phyloP scores from a whole-genome alignment of 2,888 invertebrate genomes.

The Microplitis deprimator region DNA sequence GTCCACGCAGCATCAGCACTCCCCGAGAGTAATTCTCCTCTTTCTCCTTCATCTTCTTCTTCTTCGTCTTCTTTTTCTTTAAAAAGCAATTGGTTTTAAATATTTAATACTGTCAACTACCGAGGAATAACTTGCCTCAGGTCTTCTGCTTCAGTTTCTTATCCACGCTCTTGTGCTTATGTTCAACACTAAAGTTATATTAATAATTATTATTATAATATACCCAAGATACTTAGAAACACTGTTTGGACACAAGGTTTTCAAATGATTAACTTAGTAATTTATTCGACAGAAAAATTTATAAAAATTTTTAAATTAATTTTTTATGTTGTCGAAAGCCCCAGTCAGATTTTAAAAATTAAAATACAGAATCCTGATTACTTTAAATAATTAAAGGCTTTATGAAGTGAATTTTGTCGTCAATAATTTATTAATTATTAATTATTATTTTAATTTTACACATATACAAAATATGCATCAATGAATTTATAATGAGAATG shows the following conservation, averaged over 20 bases:
- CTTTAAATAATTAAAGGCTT: too few relatives aligned
- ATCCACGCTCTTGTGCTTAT: not conserved
- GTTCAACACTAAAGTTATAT: not conserved
- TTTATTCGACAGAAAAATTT: too few relatives aligned
- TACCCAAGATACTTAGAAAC: too few relatives aligned
- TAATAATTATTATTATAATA: not conserved
- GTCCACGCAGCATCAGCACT: not conserved
- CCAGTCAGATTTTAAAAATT: too few relatives aligned
- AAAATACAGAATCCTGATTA: too few relatives aligned
- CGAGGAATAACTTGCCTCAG: conserved; percentile 17
- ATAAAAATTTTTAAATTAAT: too few relatives aligned
- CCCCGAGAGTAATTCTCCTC: not conserved
- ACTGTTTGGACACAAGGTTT: too few relatives aligned
- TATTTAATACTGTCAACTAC: conserved; percentile 29
- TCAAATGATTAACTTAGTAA: too few relatives aligned
- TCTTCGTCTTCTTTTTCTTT: conserved; percentile 15
- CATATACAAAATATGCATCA: not conserved
- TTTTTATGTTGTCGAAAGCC: too few relatives aligned
- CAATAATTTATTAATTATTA: not conserved
- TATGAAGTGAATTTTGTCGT: too few relatives aligned
- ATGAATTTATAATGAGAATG: not conserved
- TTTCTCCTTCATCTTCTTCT: not conserved
- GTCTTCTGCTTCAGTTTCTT: not conserved
- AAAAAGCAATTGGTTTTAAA: conserved; percentile 41
- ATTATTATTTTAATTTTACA: not conserved